Evolutionary conservation across 2,888 invertebrate species (phyloP).

Genomic region (Tinea trinotella): DNA sequence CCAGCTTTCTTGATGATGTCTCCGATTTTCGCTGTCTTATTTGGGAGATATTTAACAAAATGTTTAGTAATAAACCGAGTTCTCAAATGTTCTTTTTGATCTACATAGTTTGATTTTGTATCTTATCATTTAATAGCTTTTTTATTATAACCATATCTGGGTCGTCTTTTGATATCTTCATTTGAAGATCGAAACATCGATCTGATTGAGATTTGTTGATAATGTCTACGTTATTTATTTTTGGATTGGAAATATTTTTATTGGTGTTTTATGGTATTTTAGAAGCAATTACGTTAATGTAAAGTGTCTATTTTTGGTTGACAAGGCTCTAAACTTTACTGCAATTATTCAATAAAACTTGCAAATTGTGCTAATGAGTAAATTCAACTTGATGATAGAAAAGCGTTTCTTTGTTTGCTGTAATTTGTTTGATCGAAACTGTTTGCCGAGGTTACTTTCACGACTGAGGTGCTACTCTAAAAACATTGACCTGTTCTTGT

Average conservation of each 20-base stretch:
- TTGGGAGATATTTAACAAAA: too few relatives aligned
- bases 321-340: neutral
- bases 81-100: too few relatives aligned
- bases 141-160: too few relatives aligned
- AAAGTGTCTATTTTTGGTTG: too few relatives aligned
- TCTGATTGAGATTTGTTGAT: neutral
- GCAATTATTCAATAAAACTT: neutral
- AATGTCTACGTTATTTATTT: neutral
- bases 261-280: too few relatives aligned
- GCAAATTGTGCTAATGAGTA: neutral
- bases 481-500: conserved; percentile 56
- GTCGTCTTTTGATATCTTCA: neutral
- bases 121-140: neutral
- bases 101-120: neutral
- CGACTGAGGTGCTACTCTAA: conserved; percentile 58
- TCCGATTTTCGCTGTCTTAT: too few relatives aligned
- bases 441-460: conserved; percentile 60
- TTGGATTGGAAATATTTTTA: too few relatives aligned
- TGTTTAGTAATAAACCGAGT: too few relatives aligned
- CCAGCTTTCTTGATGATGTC: too few relatives aligned
- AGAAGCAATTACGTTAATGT: too few relatives aligned
- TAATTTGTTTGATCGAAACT: conserved; percentile 49
- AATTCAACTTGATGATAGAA: neutral
- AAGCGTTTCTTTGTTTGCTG: conserved; percentile 10
- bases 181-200: neutral